A percentile compares a stretch with the other conserved stretches of the same genome.
phyloP scores from a whole-genome alignment of 2,113 vertebrate species.

The Misgurnus anguillicaudatus region DNA sequence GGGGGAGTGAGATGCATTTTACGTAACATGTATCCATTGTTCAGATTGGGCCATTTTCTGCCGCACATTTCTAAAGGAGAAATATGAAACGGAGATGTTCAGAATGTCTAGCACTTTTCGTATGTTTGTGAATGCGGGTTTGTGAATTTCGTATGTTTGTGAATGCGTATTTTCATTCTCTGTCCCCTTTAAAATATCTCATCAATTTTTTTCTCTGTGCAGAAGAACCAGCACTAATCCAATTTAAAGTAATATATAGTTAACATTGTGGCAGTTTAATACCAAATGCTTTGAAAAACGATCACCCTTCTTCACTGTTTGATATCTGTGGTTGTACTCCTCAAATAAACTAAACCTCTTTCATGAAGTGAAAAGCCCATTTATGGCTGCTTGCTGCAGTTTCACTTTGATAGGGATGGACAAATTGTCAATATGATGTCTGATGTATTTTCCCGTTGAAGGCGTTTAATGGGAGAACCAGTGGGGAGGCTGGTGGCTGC shows the following conservation, averaged over 20 bases:
- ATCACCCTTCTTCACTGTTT: conserved; percentile 2
- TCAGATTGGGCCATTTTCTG: too few species aligned
- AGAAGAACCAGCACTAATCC: neutral
- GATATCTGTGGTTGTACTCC: neutral
- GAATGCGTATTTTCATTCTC: too few species aligned
- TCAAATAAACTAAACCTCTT: conserved; percentile 32
- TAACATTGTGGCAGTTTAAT: conserved; percentile 15
- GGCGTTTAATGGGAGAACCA: conserved; percentile 30
- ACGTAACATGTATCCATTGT: too few species aligned
- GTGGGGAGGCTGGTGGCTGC: conserved; percentile 12
- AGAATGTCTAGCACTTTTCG: too few species aligned
- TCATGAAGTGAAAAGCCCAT: conserved; percentile 16
- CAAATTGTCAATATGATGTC: conserved; percentile 43
- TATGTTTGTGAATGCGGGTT: too few species aligned
- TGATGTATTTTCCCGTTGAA: conserved; percentile 38
- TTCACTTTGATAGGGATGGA: conserved; percentile 33
- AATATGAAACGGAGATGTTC: too few species aligned
- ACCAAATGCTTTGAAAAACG: conserved; percentile 3
- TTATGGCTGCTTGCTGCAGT: conserved; percentile 34
- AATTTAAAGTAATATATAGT: conserved; percentile 4
- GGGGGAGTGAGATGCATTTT: too few species aligned
- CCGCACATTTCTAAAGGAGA: too few species aligned
- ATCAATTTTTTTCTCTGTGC: too few species aligned
- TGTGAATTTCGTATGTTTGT: too few species aligned
- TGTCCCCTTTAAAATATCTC: too few species aligned